Percentiles rank a stretch among this genome's conserved stretches.
phyloP scores from a whole-genome alignment of 1,140 invertebrate genomes.

The Chelonus insularis region DNA sequence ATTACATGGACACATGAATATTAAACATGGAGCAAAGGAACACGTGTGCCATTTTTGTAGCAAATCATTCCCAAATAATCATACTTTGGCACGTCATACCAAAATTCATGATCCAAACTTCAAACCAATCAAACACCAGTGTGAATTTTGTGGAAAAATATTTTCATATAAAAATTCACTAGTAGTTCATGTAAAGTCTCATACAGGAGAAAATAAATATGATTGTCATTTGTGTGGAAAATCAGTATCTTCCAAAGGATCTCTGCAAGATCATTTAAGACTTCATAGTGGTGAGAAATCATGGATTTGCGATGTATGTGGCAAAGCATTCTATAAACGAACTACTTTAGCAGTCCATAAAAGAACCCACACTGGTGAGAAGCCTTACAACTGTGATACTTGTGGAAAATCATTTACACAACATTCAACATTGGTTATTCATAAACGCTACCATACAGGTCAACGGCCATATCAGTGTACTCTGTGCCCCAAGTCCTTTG shows the following conservation, averaged over 20 bases:
- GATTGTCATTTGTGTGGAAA: conserved; percentile 73
- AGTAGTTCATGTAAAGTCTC: conserved; percentile 58
- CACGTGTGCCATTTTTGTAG: conserved; percentile 45
- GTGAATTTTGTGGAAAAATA: conserved; percentile 56
- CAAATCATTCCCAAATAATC: conserved; percentile 49
- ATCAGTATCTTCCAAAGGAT: conserved; percentile 44
- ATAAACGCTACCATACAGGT: conserved; percentile 72
- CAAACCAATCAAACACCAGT: conserved; percentile 51
- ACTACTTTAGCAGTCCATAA: conserved; percentile 70
- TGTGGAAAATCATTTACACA: conserved; percentile 82
- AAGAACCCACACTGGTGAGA: conserved; percentile 71
- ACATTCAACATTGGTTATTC: conserved; percentile 64
- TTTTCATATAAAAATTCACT: conserved; percentile 58
- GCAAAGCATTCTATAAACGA: conserved; percentile 71
- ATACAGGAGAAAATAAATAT: conserved; percentile 75
- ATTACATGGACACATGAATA: conserved; percentile 48
- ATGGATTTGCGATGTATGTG: conserved; percentile 71
- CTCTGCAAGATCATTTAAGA: conserved; percentile 62
- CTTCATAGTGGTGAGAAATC: conserved; percentile 64
- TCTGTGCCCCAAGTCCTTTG: conserved; percentile 63
- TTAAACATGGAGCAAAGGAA: conserved; percentile 48
- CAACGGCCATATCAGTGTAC: conserved; percentile 64
- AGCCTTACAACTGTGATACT: conserved; percentile 75
- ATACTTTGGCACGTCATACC: conserved; percentile 50
- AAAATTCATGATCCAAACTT: conserved; percentile 61